These are phyloP conservation scores for Drosophila parvula DNA, from an alignment of 1,140 invertebrate species.

Conservation along the genomic window DNA sequence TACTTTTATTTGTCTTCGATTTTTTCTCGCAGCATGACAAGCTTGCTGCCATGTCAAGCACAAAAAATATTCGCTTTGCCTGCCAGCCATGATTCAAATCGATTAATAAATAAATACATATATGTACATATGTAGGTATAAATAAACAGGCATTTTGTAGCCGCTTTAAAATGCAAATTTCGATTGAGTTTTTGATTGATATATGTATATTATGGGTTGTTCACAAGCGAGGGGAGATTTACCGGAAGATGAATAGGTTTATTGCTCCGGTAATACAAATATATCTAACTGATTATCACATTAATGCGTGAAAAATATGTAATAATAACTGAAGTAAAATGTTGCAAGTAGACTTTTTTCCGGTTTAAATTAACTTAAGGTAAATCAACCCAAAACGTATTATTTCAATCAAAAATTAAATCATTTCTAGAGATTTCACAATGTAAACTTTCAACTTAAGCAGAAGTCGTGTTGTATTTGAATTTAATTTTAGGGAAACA, in stretches of 20 bases:
- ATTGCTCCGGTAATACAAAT: too few species aligned
- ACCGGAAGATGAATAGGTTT: neutral
- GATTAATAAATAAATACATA: constrained; percentile 57
- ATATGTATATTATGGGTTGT: neutral
- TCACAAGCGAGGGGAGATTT: neutral
- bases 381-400: too few species aligned
- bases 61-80: constrained; percentile 30
- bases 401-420: neutral
- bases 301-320: too few species aligned
- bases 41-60: constrained; percentile 23
- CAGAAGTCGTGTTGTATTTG: too few species aligned
- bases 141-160: constrained; percentile 42
- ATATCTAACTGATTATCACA: too few species aligned
- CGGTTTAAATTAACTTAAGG: too few species aligned
- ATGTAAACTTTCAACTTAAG: neutral
- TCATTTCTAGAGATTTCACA: neutral
- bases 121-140: constrained; percentile 29
- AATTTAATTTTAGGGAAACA: neutral
- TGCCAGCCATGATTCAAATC: constrained; percentile 46
- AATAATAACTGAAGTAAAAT: too few species aligned
- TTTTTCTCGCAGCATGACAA: constrained; percentile 24
- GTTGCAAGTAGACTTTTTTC: too few species aligned
- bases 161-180: constrained; percentile 54
- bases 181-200: constrained; percentile 33
- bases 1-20: constrained; percentile 45